Percentiles rank a stretch among this genome's conserved stretches.
These are phyloP conservation scores for Parambassis ranga DNA, from an alignment of 2,797 vertebrate species.

Conservation along the genomic window DNA sequence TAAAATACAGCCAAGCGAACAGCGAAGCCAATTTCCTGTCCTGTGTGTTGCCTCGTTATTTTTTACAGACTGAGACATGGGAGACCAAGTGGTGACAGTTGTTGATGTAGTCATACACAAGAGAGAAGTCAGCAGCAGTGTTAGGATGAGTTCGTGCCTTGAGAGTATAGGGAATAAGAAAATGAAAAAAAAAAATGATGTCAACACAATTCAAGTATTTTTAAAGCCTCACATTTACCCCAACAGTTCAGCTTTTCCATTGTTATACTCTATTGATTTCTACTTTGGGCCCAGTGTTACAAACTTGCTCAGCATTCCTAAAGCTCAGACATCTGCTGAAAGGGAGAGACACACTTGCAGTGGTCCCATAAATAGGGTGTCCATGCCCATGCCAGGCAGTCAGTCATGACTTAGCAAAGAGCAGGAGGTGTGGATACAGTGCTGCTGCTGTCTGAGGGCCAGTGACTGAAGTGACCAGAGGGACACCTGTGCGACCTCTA, in stretches of 20 bases:
- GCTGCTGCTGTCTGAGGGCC: constrained; percentile 9
- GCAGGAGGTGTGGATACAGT: constrained; percentile 9
- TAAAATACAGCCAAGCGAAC: constrained; percentile 9
- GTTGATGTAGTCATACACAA: constrained; percentile 12
- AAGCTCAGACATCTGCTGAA: constrained; percentile 61
- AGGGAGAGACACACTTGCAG: constrained; percentile 22
- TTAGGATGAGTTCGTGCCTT: neutral
- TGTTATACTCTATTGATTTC: neutral
- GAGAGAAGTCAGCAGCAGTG: neutral
- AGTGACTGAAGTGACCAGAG: constrained; percentile 42
- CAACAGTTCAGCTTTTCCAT: neutral
- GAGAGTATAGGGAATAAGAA: too few species aligned
- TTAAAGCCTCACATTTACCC: too few species aligned
- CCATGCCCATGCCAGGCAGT: constrained; percentile 37
- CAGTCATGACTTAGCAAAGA: constrained; percentile 66
- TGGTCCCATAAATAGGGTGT: constrained; percentile 62
- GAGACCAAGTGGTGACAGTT: constrained; percentile 28
- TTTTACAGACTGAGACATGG: constrained; percentile 28
- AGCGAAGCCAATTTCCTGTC: constrained; percentile 16
- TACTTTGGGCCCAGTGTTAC: constrained; percentile 15
- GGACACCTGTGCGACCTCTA: constrained; percentile 69
- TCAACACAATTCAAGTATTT: too few species aligned
- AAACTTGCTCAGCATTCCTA: constrained; percentile 56
- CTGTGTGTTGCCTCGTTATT: neutral
- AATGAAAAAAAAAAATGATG: too few species aligned